Evolutionary conservation across 2,113 vertebrate species (phyloP).

Genomic region (Ptyas mucosa): DNA sequence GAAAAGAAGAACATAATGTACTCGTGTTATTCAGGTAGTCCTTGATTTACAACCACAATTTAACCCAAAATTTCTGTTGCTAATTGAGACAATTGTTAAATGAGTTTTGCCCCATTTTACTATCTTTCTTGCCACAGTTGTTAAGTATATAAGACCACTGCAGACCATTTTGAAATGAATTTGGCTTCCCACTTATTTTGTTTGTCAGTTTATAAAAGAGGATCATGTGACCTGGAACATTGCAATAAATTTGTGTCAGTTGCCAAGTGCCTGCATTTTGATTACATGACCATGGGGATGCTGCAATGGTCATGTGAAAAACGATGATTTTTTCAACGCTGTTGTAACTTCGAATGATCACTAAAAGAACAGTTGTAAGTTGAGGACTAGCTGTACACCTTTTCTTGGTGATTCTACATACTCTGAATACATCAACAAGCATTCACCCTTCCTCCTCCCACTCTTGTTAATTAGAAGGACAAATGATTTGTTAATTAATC

Average conservation of each 20-base stretch:
- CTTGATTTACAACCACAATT: too few species aligned
- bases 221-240: background rate
- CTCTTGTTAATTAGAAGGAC: conserved; percentile 13
- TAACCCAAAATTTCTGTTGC: too few species aligned
- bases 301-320: background rate
- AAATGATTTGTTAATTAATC: conserved; percentile 26
- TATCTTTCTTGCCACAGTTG: too few species aligned
- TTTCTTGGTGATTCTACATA: background rate
- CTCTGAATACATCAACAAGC: background rate
- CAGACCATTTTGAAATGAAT: too few species aligned
- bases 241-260: background rate
- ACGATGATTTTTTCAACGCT: background rate
- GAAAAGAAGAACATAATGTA: background rate
- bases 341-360: background rate
- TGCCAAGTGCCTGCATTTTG: background rate
- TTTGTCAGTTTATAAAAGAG: background rate
- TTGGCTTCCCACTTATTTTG: background rate
- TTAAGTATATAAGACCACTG: too few species aligned
- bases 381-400: background rate
- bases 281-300: background rate
- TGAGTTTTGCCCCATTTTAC: too few species aligned
- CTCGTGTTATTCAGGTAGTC: background rate
- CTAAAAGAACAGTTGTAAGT: background rate
- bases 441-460: background rate
- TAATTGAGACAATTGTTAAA: too few species aligned